Percentiles rank a stretch among this genome's conserved stretches.
These are phyloP conservation scores for Hippoglossus stenolepis DNA, from an alignment of 2,113 vertebrate genomes.

Conservation along the genomic window DNA sequence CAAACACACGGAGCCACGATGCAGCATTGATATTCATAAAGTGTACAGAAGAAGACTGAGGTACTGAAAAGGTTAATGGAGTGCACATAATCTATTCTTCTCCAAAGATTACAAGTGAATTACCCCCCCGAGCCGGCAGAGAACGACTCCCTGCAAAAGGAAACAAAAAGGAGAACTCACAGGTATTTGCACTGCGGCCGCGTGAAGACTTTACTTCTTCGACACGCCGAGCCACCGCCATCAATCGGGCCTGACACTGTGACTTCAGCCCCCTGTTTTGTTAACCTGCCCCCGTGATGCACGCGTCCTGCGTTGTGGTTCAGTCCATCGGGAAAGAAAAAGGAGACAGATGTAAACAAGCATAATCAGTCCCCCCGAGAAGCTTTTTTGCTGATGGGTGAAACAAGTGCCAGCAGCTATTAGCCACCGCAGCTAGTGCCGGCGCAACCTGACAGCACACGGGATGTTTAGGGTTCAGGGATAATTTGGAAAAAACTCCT, in stretches of 20 bases:
- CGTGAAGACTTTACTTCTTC: constrained; percentile 43
- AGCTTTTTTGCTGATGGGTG: constrained; percentile 48
- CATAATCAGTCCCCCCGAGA: constrained; percentile 57
- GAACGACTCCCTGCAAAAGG: constrained; percentile 5
- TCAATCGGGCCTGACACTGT: constrained; percentile 14
- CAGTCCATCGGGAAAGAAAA: constrained; percentile 16
- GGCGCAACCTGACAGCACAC: constrained; percentile 51
- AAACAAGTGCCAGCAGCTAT: constrained; percentile 66
- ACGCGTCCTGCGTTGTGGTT: constrained; percentile 6
- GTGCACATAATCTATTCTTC: constrained; percentile 61
- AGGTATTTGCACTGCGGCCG: too few relatives aligned
- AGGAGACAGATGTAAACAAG: constrained; percentile 56
- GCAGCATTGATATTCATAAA: constrained; percentile 55
- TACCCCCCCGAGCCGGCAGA: constrained; percentile 10
- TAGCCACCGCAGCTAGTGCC: constrained; percentile 56
- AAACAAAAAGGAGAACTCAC: constrained; percentile 21
- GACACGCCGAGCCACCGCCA: not conserved
- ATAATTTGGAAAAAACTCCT: constrained; percentile 66
- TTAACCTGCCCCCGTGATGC: not conserved
- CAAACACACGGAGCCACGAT: not conserved
- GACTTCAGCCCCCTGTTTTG: constrained; percentile 12
- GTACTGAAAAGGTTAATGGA: constrained; percentile 66
- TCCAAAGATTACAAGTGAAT: constrained; percentile 54
- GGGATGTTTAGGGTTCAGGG: constrained; percentile 51
- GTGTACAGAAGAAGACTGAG: constrained; percentile 23